Evolutionary conservation across 2,797 vertebrate genomes (phyloP), one percentile per base, ranked within the genome.

Genomic region (Cirrhinus molitorella): DNA sequence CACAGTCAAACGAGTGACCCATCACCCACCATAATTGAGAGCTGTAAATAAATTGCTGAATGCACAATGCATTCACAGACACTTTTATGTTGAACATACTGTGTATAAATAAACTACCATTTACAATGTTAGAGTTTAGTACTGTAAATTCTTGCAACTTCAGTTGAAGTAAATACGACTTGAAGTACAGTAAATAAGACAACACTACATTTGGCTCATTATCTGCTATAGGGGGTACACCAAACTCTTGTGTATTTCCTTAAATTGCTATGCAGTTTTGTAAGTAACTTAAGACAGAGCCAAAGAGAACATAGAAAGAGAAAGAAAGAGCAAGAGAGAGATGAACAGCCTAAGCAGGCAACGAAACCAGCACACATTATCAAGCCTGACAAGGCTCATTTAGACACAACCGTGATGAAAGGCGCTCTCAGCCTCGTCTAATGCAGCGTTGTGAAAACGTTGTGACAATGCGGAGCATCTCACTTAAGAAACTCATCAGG

Each of bases 361-460:
- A 81, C 74, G 88, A 91, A 90, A 91, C 90, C 90, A 90, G 87
- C 75, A 5, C 87, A 91, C 90, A 93, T 94, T 93, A 92, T 92
- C 84, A 57, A 92, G 90, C 87, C 92, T 94, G 94, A 94, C 94
- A 94, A 90, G 88, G 88, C 92, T 92, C 88, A 91, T 94, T 94
- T 93, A 70, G 86, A 88, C 88, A 83, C 84, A 87, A 84, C 66
- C 84, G 81, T 92, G 93, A 93, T 94, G 91, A 95, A 94, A 94
- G 91, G 87, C 91, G 85, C 79, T 59, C 90, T 63, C 83, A 82
- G 91, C 88, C 92, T 89, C 57, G 16, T 93, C 92, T 91, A 72
- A 88, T 90, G 82, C 88, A 85, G 90, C 88, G 87, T 89, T 82
- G 88, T 89, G 88, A 89, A 92, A 94, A 88, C 85, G 85, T 92